Conservation (phyloP, 2,113 vertebrate genomes). For the Eleginops maclovinus region DNA sequence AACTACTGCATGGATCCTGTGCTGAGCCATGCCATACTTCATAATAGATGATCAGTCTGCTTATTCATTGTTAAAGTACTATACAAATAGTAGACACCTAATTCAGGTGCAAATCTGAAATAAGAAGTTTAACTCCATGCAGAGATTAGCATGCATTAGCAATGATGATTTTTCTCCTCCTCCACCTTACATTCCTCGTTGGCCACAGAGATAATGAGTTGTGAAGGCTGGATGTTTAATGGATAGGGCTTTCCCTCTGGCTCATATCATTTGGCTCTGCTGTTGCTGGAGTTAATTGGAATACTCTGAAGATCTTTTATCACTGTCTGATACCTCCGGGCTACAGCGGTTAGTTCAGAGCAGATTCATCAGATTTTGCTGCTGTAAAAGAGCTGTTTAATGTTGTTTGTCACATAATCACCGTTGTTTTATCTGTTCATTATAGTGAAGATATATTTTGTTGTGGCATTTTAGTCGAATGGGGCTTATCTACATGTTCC, state of each 20-base stretch:
- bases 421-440: neutral
- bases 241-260: constrained; percentile 53
- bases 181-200: constrained; percentile 21
- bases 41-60: neutral
- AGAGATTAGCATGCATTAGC: constrained; percentile 18
- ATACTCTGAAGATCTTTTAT: constrained; percentile 67
- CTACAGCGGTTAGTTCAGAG: constrained; percentile 36
- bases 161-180: neutral
- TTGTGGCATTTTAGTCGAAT: neutral
- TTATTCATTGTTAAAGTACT: neutral
- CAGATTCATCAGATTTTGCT: constrained; percentile 39
- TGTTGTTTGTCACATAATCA: neutral
- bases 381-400: constrained; percentile 5
- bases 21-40: neutral
- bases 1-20: constrained; percentile 16
- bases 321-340: constrained; percentile 50
- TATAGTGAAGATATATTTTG: neutral
- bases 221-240: constrained; percentile 53
- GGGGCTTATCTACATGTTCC: neutral
- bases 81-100: neutral
- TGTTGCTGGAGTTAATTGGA: constrained; percentile 67
- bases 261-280: constrained; percentile 49
- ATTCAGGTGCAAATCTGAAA: neutral
- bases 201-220: constrained; percentile 39
- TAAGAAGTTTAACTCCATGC: neutral